A percentile compares a stretch with the other conserved stretches of the same genome.
Conservation (phyloP, 2,888 invertebrate genomes). For the Ectemnius lituratus region DNA sequence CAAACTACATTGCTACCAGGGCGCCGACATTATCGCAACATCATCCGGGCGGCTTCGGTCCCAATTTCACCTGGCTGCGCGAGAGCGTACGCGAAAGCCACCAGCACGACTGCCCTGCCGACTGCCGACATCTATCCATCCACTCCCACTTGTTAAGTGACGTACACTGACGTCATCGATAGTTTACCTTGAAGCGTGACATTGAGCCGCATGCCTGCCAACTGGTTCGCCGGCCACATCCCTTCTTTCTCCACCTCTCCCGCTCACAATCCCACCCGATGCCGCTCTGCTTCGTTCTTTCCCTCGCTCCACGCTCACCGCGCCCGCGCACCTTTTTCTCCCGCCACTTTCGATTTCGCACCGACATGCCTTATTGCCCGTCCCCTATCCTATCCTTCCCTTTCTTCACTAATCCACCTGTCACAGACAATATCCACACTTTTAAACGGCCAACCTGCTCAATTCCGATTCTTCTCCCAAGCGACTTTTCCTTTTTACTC, state of each 20-base stretch:
- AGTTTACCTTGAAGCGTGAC: slow-evolving; percentile 78
- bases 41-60: slow-evolving; percentile 56
- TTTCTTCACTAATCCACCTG: no score
- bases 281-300: background rate
- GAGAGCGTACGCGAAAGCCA: slow-evolving; percentile 65
- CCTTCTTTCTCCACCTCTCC: slow-evolving; percentile 10
- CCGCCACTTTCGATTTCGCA: slow-evolving; percentile 5
- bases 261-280: no score
- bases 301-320: slow-evolving; percentile 12
- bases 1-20: slow-evolving; percentile 66
- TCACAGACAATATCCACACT: no score
- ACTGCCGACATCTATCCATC: slow-evolving; percentile 74
- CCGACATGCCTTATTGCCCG: background rate
- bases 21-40: slow-evolving; percentile 63
- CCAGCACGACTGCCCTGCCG: slow-evolving; percentile 59
- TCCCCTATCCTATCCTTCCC: no score
- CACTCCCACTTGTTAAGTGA: slow-evolving; percentile 78
- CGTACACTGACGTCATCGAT: slow-evolving; percentile 78
- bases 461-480: no score
- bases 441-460: no score
- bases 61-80: slow-evolving; percentile 60
- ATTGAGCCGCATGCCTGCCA: slow-evolving; percentile 73
- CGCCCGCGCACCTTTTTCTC: slow-evolving; percentile 12
- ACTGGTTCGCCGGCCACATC: slow-evolving; percentile 33
- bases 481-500: no score